Evolutionary conservation across 2,113 vertebrate species (phyloP).

Genomic region (Hippopotamus amphibius): DNA sequence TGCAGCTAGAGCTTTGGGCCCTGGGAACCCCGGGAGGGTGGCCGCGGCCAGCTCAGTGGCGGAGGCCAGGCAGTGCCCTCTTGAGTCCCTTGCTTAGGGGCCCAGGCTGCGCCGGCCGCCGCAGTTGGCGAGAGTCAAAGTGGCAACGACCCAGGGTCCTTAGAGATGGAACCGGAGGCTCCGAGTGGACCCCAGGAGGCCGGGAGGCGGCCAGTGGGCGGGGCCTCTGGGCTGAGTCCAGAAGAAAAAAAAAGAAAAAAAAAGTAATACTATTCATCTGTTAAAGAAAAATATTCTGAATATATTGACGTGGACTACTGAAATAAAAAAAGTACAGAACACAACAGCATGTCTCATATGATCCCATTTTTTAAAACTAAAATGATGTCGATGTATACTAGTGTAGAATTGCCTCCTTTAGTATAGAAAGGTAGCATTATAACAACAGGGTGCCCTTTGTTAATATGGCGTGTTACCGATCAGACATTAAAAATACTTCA

Average conservation of each 20-base stretch:
- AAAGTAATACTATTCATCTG: not conserved
- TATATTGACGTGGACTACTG: not conserved
- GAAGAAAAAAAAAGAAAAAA: too few relatives aligned
- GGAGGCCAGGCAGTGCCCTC: not conserved
- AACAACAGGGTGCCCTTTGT: not conserved
- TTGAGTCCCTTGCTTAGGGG: not conserved
- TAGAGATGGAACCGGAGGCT: not conserved
- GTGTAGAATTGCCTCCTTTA: not conserved
- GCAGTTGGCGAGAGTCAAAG: not conserved
- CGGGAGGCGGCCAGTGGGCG: not conserved
- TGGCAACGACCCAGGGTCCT: not conserved
- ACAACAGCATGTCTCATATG: not conserved
- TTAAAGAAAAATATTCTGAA: not conserved
- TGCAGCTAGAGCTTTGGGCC: too few relatives aligned
- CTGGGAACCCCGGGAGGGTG: too few relatives aligned
- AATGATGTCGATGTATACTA: not conserved
- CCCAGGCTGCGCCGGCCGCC: not conserved
- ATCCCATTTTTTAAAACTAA: constrained; percentile 35
- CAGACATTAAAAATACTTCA: constrained; percentile 16
- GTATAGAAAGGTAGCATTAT: not conserved
- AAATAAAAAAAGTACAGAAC: not conserved
- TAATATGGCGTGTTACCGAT: not conserved
- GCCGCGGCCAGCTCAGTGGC: not conserved
- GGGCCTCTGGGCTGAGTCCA: too few relatives aligned
- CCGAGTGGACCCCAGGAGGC: not conserved